Evolutionary conservation across 2,888 invertebrate species (phyloP), one percentile per base, ranked within the genome.

Genomic region (Nineta flava): DNA sequence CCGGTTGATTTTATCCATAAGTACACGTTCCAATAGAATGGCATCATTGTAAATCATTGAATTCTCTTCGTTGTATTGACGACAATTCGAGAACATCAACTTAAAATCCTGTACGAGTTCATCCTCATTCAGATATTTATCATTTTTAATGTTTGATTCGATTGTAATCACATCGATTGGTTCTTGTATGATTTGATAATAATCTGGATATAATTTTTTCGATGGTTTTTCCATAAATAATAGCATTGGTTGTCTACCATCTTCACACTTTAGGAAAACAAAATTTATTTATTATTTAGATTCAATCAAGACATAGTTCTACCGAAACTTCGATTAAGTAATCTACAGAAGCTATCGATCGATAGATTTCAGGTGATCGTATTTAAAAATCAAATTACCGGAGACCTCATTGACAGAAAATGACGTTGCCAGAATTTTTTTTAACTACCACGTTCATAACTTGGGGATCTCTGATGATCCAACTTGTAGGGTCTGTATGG

Each of bases 151-250:
- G 66, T 93, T 92, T 50, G 79, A 73, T 63, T 94, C 93, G 59
- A 96, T 95, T 49, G 87, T 90, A 50, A 87, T 75, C 84, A 96
- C 90, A 65, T 96, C 96, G 49, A 96, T 93, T 0, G 96, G 96
- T 58, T 85, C 86, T 31, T 83, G 79, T 54, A 96, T 96, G 1
- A 96, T 84, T 65, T 87, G 86, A 65, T 95, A 96, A 65, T 96
- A 96, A 64, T 93, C 93, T 0, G 95, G 92, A 63, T 96, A 96
- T 32, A 91, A 71, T 62, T 94, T 92, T 64, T 87, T 87, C 26
- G 92, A 92, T 0, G 99, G 97, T 61, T 95, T 90, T 65, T 93
- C 92, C 87, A 96, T 87, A 63, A 99, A 99, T 58, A 91, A 78
- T 50, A 90, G 70, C 73, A 94, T 87, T 0, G 93, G 87, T 57